Conservation (phyloP, 2,113 vertebrate genomes). For the Dermatemys mawii region DNA sequence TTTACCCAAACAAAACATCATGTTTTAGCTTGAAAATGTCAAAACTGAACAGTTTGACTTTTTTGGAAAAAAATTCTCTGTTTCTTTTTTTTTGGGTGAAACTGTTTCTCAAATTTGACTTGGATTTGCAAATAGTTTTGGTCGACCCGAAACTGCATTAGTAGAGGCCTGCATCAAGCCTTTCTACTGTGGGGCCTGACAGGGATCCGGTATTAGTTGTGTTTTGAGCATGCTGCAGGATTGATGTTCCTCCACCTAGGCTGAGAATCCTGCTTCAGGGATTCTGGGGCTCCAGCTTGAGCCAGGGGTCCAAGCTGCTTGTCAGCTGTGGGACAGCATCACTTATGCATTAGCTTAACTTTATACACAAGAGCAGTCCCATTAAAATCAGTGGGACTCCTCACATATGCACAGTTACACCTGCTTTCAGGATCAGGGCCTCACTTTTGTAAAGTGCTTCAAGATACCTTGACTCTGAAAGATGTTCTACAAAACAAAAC, state of each 20-base stretch:
- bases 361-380: fast-evolving
- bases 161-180: neutral
- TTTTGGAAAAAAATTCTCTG: neutral
- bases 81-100: no score
- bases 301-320: neutral
- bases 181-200: neutral
- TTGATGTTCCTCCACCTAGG: no score
- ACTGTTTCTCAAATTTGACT: no score
- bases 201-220: neutral
- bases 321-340: neutral
- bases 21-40: neutral
- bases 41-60: neutral
- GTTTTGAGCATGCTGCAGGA: neutral
- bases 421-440: neutral
- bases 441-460: fast-evolving
- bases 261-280: neutral
- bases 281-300: neutral
- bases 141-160: no score
- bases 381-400: neutral
- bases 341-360: fast-evolving
- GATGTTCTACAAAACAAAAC: neutral
- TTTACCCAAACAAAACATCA: neutral
- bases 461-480: neutral
- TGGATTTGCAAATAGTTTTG: no score
- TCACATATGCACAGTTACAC: neutral